phyloP scores from a whole-genome alignment of 2,888 invertebrate genomes.

The Dynastes grantii region DNA sequence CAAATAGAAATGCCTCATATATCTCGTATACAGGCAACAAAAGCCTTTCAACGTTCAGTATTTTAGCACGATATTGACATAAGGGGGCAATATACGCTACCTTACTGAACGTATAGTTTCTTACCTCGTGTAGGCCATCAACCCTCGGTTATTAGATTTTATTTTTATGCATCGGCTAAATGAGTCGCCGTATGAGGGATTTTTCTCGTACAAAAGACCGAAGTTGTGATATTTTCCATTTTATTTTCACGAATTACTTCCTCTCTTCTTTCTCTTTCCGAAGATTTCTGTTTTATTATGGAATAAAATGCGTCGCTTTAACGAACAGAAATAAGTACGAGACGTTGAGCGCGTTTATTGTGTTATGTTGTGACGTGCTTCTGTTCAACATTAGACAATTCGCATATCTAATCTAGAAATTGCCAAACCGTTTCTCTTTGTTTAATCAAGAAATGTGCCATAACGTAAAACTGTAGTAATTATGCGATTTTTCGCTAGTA shows the following conservation, averaged over 20 bases:
- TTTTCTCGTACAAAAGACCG: conserved; percentile 9
- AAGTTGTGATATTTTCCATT: conserved; percentile 34
- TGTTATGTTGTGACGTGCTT: neutral
- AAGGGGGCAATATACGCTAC: neutral
- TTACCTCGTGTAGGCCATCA: neutral
- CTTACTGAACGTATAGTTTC: conserved; percentile 4
- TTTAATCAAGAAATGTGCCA: no score
- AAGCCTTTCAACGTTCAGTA: conserved; percentile 17
- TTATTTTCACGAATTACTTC: conserved; percentile 18
- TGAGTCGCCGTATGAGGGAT: conserved; percentile 33
- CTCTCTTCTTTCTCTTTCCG: neutral
- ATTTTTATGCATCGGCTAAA: conserved; percentile 39
- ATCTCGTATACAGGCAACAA: neutral
- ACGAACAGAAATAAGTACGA: neutral
- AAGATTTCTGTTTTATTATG: neutral
- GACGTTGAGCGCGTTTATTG: neutral
- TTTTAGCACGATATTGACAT: conserved; percentile 8
- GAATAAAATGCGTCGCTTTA: neutral
- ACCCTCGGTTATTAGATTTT: conserved; percentile 38
- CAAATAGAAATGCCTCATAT: neutral
- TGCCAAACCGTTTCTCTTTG: no score
- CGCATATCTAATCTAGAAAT: no score
- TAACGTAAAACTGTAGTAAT: no score
- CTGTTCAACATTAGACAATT: neutral
- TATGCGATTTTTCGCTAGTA: no score